phyloP scores from a whole-genome alignment of 2,113 vertebrate genomes.

The Perccottus glenii region DNA sequence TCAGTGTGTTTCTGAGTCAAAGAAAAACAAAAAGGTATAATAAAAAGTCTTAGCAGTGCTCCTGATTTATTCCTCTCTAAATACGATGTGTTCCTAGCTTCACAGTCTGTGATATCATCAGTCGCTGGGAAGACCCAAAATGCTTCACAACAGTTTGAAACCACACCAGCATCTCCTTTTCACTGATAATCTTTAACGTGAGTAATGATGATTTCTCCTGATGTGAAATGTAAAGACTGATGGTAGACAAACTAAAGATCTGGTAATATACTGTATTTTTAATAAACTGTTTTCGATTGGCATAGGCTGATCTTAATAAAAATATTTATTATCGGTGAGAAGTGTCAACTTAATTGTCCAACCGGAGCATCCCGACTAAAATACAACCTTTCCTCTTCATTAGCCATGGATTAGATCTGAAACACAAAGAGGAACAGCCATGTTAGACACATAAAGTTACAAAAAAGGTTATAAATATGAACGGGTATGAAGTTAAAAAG shows the following conservation, averaged over 20 bases:
- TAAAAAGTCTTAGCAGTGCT: slow-evolving; percentile 14
- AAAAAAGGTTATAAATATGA: no score
- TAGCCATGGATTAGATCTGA: slow-evolving; percentile 64
- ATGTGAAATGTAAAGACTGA: slow-evolving; percentile 43
- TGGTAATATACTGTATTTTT: slow-evolving; percentile 31
- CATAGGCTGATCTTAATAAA: slow-evolving; percentile 59
- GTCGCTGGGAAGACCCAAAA: slow-evolving; percentile 1
- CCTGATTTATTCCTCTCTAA: slow-evolving; percentile 14
- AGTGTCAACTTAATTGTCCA: slow-evolving; percentile 47
- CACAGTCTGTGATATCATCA: background rate
- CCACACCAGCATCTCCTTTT: slow-evolving; percentile 33
- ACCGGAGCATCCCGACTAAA: slow-evolving; percentile 55
- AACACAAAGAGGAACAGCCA: background rate
- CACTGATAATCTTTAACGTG: slow-evolving; percentile 12
- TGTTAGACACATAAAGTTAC: no score
- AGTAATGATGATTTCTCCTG: slow-evolving; percentile 17
- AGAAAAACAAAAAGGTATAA: background rate
- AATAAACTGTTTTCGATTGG: slow-evolving; percentile 46
- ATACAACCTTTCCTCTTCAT: slow-evolving; percentile 36
- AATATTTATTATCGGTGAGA: slow-evolving; percentile 32
- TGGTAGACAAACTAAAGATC: slow-evolving; percentile 39
- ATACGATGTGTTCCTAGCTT: slow-evolving; percentile 19
- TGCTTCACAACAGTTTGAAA: background rate
- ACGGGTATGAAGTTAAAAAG: no score
- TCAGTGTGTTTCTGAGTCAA: slow-evolving; percentile 10